Percentiles rank a stretch among this genome's conserved stretches.
phyloP scores from a whole-genome alignment of 2,113 vertebrate genomes.

The Ceuthmochares aereus region DNA sequence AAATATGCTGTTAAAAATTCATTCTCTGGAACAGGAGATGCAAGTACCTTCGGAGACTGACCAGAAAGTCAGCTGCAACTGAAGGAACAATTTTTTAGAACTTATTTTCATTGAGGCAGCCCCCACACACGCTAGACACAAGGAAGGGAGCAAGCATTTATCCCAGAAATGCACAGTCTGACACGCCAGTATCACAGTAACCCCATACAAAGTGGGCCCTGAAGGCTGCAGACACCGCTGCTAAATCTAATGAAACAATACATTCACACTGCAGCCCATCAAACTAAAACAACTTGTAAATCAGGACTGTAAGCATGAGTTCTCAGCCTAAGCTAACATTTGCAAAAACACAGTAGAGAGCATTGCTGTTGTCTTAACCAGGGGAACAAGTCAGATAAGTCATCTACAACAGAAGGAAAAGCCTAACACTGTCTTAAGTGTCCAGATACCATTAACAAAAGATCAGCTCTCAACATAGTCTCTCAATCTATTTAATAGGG shows the following conservation, averaged over 20 bases:
- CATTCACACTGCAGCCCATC: not conserved
- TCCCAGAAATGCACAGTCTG: not conserved
- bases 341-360: not conserved
- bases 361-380: not conserved
- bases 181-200: not conserved
- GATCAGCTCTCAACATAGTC: not conserved
- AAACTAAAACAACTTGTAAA: not conserved
- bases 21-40: not conserved
- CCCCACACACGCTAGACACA: not conserved
- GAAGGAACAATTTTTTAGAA: not conserved
- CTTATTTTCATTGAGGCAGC: not conserved
- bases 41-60: not conserved
- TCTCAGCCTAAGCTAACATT: not conserved
- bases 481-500: not conserved
- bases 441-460: not conserved
- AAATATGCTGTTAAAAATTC: not conserved
- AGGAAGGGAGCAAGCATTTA: not conserved
- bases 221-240: not conserved
- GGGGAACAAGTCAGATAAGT: not conserved
- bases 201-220: fast-evolving
- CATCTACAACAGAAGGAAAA: not conserved
- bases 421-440: not conserved
- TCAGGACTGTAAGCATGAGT: not conserved
- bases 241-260: not conserved
- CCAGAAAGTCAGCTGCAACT: not conserved